Evolutionary conservation across 1,140 invertebrate genomes (phyloP), one percentile per base, ranked within the genome.

Genomic region (Drosophila takahashii): DNA sequence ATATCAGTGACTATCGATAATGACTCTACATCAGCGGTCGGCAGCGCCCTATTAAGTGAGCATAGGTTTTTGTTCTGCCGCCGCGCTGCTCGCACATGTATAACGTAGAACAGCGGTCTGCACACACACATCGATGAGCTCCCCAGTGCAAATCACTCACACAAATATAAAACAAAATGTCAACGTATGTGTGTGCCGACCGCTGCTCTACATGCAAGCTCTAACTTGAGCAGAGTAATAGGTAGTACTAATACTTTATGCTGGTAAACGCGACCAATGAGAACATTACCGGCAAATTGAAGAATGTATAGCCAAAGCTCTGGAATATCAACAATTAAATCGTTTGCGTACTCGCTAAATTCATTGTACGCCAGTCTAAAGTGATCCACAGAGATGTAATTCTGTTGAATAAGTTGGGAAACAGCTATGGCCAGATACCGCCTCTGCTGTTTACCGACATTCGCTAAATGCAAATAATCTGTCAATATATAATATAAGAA

Each of bases 301-400:
- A 94, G 94, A 77, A 96, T 92, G 81, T 96, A 96, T 34, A 93
- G 91, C 94, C 95, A 96, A 41, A 96, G 93, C 77, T 94, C 95
- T n/a, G 96, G 96, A 92, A 97, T 94, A 93, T 96, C 96, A 72
- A 96, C 94, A 42, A 94, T 92, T 77, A 96, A 92, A 80, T 97
- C 96, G 48, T 95, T 93, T 8, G 94, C 94, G 65, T 89, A 78
- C 67, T 93, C 91, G 15, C 95, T 90, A 53, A 95, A 92, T 90
- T 95, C 93, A 52, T 90, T 86, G 37, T 94, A 92, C 45, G 94
- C 93, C 36, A 75, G 70, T 57, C 72, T 90, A 66, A 93, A 93
- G 54, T 92, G 89, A 27, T 93, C 90, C 11, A 90, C 54, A 15
- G 92, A 87, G 37, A 93, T 72, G 34, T 79, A 77, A 42, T 90